phyloP scores from a whole-genome alignment of 1,140 invertebrate species.

The Portunus trituberculatus region DNA sequence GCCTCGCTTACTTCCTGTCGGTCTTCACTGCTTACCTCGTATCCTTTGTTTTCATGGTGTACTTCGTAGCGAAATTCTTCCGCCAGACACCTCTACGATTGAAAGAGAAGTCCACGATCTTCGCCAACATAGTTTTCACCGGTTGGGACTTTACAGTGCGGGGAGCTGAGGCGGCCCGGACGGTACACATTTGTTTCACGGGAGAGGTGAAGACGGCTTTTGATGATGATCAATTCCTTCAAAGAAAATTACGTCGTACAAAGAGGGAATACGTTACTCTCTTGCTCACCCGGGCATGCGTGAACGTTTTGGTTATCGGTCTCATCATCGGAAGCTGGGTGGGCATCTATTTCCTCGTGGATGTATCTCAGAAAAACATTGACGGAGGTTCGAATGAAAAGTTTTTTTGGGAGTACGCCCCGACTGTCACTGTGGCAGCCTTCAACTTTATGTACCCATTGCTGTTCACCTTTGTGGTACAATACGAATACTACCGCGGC shows the following conservation, averaged over 20 bases:
- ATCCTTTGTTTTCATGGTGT: conserved; percentile 82
- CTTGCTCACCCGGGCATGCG: background rate
- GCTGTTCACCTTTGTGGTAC: conserved; percentile 49
- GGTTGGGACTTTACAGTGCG: conserved; percentile 94
- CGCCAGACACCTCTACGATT: background rate
- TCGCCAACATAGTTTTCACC: conserved; percentile 90
- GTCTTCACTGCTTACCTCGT: conserved; percentile 85
- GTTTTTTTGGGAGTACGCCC: conserved; percentile 58
- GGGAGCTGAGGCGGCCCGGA: conserved; percentile 87
- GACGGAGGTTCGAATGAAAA: background rate
- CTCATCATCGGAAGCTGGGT: conserved; percentile 52
- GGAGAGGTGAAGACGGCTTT: conserved; percentile 89
- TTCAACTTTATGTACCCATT: conserved; percentile 59
- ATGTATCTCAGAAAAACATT: background rate
- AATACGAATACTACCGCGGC: conserved; percentile 87
- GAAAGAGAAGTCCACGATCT: conserved; percentile 79
- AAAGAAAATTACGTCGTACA: conserved; percentile 79
- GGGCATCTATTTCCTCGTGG: conserved; percentile 62
- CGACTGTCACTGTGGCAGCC: conserved; percentile 42
- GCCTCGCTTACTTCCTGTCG: conserved; percentile 87
- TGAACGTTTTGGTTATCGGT: conserved; percentile 22
- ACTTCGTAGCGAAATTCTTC: conserved; percentile 63
- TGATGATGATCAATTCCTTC: conserved; percentile 85
- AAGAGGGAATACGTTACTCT: conserved; percentile 1
- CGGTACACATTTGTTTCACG: conserved; percentile 89